These are phyloP conservation scores for Strigamia transsilvanica DNA, from an alignment of 2,888 invertebrate species.

Conservation along the genomic window DNA sequence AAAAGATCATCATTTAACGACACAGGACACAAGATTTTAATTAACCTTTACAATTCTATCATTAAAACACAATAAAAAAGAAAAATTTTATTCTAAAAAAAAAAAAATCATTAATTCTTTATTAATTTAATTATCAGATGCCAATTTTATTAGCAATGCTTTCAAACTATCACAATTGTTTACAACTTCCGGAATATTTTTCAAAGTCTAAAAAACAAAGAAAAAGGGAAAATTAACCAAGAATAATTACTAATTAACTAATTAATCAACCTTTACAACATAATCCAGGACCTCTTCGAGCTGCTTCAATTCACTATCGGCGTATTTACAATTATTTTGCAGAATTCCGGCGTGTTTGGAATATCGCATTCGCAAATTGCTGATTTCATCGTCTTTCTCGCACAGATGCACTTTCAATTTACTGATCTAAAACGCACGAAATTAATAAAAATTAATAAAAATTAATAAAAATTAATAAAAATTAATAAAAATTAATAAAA, in stretches of 20 bases:
- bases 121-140: not conserved
- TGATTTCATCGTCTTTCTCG: slow-evolving; percentile 23
- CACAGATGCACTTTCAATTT: slow-evolving; percentile 4
- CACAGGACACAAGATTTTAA: not conserved
- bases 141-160: not conserved
- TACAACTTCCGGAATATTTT: slow-evolving; percentile 13
- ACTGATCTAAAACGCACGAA: not conserved
- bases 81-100: not conserved
- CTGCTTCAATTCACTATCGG: slow-evolving; percentile 69
- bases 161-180: slow-evolving; percentile 20
- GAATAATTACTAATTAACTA: too few species aligned
- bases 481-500: too few species aligned
- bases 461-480: too few species aligned
- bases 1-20: not conserved
- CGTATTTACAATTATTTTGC: slow-evolving; percentile 65
- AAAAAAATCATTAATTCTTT: not conserved
- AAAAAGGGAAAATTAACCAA: too few species aligned
- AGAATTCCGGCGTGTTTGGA: slow-evolving; percentile 14
- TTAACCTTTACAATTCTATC: not conserved
- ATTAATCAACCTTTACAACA: slow-evolving; percentile 67
- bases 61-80: not conserved
- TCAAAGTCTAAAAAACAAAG: not conserved
- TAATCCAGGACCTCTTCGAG: slow-evolving; percentile 73
- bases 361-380: not conserved
- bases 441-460: too few species aligned